A percentile compares a stretch with the other conserved stretches of the same genome.
Evolutionary conservation across 2,113 vertebrate species (phyloP).

Genomic region (Rhinolophus ferrumequinum): DNA sequence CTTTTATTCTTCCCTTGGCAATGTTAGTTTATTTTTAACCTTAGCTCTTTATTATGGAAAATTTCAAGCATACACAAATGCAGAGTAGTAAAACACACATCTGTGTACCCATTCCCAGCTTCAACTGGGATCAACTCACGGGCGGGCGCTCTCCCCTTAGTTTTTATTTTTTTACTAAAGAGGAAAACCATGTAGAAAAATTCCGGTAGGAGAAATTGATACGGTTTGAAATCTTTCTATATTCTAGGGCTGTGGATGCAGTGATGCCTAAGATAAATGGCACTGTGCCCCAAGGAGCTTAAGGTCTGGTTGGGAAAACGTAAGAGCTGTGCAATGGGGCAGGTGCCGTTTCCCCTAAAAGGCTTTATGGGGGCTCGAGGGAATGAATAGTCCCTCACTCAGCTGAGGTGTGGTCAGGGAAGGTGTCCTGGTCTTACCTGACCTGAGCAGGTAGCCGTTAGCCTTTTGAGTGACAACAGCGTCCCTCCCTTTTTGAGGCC

Average conservation of each 20-base stretch:
- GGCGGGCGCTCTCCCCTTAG: not conserved
- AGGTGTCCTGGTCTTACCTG: not conserved
- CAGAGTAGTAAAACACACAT: not conserved
- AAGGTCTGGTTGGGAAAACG: not conserved
- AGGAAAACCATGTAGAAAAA: not conserved
- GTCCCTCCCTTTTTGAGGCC: not conserved
- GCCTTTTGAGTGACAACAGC: not conserved
- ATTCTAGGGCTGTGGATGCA: not conserved
- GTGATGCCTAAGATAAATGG: not conserved
- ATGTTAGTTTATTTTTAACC: not conserved
- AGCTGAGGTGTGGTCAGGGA: not conserved
- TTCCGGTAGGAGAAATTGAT: not conserved
- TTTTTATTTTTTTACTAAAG: not conserved
- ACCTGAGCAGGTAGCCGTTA: not conserved
- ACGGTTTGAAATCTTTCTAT: not conserved
- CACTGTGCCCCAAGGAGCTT: not conserved
- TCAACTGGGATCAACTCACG: not conserved
- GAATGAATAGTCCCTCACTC: not conserved
- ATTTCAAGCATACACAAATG: not conserved
- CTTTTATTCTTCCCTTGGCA: not conserved
- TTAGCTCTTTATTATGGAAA: not conserved
- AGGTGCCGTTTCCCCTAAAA: not conserved
- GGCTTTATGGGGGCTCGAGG: not conserved
- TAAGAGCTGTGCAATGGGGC: not conserved
- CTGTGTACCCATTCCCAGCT: not conserved